phyloP scores from a whole-genome alignment of 2,888 invertebrate genomes.

The Drosophila anomelani region DNA sequence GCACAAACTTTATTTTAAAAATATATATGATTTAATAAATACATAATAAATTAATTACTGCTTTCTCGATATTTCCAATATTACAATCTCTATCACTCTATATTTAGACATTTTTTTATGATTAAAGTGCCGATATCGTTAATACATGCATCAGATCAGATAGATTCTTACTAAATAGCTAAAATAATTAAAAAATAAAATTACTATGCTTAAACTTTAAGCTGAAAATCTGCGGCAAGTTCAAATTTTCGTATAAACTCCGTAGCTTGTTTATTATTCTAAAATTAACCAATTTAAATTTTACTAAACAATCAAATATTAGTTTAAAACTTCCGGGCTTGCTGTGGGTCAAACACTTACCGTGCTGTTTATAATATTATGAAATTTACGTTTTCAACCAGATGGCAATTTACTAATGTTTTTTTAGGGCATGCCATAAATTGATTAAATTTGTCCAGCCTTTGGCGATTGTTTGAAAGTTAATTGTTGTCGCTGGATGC shows the following conservation, averaged over 20 bases:
- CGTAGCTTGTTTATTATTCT: constrained; percentile 1
- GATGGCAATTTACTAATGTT: constrained; percentile 8
- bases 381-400: not conserved
- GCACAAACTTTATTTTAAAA: too few relatives aligned
- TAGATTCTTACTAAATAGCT: not conserved
- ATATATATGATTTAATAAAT: too few relatives aligned
- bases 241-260: not conserved
- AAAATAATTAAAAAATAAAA: too few relatives aligned
- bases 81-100: too few relatives aligned
- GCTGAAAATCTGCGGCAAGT: not conserved
- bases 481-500: constrained; percentile 18
- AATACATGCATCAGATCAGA: too few relatives aligned
- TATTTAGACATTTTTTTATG: too few relatives aligned
- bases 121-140: too few relatives aligned
- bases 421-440: constrained; percentile 18
- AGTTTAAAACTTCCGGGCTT: not conserved
- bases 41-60: too few relatives aligned
- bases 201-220: too few relatives aligned
- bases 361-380: not conserved
- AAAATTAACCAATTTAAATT: constrained; percentile 26
- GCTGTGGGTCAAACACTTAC: constrained; percentile 4
- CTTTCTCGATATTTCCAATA: too few relatives aligned
- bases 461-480: constrained; percentile 23
- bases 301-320: constrained; percentile 21
- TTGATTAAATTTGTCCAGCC: constrained; percentile 24